Conservation (phyloP, 37 sponge, comb jelly and placozoan species). For the Oopsacas minuta region DNA sequence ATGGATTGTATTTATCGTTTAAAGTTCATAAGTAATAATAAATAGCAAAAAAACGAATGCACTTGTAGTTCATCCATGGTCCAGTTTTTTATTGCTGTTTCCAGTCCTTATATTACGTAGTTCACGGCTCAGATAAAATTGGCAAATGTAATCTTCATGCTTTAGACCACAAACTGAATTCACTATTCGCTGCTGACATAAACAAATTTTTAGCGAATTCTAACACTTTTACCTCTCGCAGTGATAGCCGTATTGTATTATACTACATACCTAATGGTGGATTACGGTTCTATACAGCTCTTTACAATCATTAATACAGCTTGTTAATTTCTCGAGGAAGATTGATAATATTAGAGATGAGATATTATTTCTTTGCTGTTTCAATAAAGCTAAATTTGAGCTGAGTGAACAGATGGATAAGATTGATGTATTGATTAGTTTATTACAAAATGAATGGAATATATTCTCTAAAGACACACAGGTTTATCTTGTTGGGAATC, state of each 20-base stretch:
- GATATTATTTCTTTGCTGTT: background rate
- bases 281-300: background rate
- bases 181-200: background rate
- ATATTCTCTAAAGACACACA: background rate
- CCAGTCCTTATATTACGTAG: too few species aligned
- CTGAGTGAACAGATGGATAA: background rate
- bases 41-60: too few species aligned
- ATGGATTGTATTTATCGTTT: too few species aligned
- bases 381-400: background rate
- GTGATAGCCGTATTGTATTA: background rate
- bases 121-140: background rate
- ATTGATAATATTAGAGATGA: background rate
- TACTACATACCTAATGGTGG: background rate
- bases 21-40: too few species aligned
- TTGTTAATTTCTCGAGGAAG: background rate
- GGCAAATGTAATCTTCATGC: conserved; percentile 5
- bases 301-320: background rate
- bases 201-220: background rate
- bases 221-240: background rate
- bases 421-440: background rate
- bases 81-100: too few species aligned
- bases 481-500: background rate
- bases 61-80: too few species aligned
- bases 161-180: background rate
- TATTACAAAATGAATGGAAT: background rate